Evolutionary conservation across 2,113 vertebrate genomes (phyloP), one percentile per base, ranked within the genome.

Genomic region (Apodemus speciosus): DNA sequence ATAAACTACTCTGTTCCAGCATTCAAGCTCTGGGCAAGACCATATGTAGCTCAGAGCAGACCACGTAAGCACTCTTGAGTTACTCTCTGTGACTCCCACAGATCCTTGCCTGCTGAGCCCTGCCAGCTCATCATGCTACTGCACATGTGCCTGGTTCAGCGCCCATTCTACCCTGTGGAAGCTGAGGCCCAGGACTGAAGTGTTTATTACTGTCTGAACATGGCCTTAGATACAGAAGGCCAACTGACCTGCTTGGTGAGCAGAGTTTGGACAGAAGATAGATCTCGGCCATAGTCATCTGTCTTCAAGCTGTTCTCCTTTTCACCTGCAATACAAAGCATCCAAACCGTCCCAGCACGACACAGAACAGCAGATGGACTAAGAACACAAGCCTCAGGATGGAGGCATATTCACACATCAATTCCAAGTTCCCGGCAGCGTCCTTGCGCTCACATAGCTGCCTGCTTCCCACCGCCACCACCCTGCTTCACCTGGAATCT

Each of bases 241-340:
- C 11, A 9, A 97, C 98, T 90, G 73, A 99, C 99, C 99, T 99
- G 99, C 92, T 99, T 99, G 95, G 99, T 99, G 64, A 99, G 99
- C 15, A 99, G 98, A 0, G 99, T 99, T 86, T 99, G 99, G 51
- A 99, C 99, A 2, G 99, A 99, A 60, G 99, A 99, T 62, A 99
- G 98, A 89, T 99, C 99, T 4, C 99, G 98, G 90, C 99, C 99
- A 1, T 99, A 99, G 91, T 99, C 99, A 32, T 99, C 99, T 0
- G 99, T 99, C 98, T 99, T 99, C 96, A 99, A 97, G 94, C 99
- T 99, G 98, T 99, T 99, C 95, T 99, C 99, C 94, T 99, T 99
- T 96, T 99, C 99, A 86, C 99, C 99, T 99, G 6, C 89, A 96
- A 86, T 96, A 77, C 46, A 10, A 93, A 95, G 72, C 9, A 20